phyloP scores from a whole-genome alignment of 2,888 invertebrate genomes.

The Eupithecia tripunctaria region DNA sequence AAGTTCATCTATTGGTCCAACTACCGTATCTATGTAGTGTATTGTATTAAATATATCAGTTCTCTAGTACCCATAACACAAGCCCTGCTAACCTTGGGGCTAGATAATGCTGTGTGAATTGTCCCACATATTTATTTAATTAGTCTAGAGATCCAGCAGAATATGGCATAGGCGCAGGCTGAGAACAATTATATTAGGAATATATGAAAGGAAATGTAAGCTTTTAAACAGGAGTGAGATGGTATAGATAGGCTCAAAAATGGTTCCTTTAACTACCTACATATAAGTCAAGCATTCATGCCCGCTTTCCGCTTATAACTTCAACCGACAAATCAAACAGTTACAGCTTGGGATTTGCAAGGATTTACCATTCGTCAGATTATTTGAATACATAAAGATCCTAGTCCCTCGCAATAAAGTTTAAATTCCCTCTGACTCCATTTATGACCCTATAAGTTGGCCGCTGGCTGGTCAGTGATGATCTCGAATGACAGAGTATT shows the following conservation, averaged over 20 bases:
- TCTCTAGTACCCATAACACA: no score
- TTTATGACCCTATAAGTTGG: conserved; percentile 19
- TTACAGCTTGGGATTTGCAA: conserved; percentile 67
- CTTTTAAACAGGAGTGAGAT: background rate
- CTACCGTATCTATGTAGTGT: no score
- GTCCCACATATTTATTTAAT: no score
- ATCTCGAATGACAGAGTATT: conserved; percentile 38
- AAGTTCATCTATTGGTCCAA: no score
- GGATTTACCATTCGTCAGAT: conserved; percentile 54
- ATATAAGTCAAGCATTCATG: background rate
- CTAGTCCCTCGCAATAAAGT: conserved; percentile 55
- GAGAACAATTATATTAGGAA: background rate
- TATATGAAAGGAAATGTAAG: background rate
- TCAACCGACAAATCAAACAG: conserved; percentile 56
- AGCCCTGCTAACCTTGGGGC: no score
- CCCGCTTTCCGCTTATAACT: conserved; percentile 39
- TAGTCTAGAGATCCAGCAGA: background rate
- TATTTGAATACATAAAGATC: conserved; percentile 46
- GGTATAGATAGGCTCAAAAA: background rate
- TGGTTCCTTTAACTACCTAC: background rate
- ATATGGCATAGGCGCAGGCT: background rate
- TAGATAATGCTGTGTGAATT: no score
- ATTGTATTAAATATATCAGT: no score
- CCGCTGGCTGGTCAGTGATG: conserved; percentile 39
- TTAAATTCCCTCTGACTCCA: conserved; percentile 41